phyloP scores from a whole-genome alignment of 2,113 vertebrate species.

The Emydura subglobosa region DNA sequence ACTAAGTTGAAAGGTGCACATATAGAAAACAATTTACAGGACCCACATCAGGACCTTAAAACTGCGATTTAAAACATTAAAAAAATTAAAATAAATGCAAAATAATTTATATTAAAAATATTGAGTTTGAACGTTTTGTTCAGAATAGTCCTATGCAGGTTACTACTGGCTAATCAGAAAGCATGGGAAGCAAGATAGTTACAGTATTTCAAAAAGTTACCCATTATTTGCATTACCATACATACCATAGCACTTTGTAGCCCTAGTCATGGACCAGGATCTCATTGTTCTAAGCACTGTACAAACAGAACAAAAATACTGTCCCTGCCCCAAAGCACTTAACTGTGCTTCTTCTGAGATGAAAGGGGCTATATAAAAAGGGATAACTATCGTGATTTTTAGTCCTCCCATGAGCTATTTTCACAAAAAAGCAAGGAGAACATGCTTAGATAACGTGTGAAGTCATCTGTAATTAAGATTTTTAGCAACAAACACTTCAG shows the following conservation, averaged over 20 bases:
- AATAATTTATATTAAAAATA: background rate
- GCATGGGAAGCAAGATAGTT: slow-evolving; percentile 27
- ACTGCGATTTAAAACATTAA: background rate
- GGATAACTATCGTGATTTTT: background rate
- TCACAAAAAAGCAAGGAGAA: background rate
- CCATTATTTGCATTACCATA: background rate
- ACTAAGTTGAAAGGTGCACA: background rate
- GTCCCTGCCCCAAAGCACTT: slow-evolving; percentile 10
- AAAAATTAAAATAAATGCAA: background rate
- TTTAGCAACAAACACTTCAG: slow-evolving; percentile 31
- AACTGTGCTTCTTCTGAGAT: background rate
- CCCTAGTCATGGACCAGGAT: background rate
- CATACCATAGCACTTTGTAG: slow-evolving; percentile 19
- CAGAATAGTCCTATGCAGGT: background rate
- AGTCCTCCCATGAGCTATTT: background rate
- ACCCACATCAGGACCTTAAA: background rate
- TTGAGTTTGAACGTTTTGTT: background rate
- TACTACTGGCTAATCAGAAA: slow-evolving; percentile 1
- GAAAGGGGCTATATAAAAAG: background rate
- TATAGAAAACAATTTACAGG: background rate
- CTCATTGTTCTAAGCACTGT: background rate
- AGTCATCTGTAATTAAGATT: background rate
- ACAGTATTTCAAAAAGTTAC: slow-evolving; percentile 26
- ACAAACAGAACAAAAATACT: background rate
- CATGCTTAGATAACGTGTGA: background rate